Percentiles rank a stretch among this genome's conserved stretches.
These are phyloP conservation scores for Leptinotarsa defecta DNA, from an alignment of 1,140 invertebrate species.

Conservation along the genomic window DNA sequence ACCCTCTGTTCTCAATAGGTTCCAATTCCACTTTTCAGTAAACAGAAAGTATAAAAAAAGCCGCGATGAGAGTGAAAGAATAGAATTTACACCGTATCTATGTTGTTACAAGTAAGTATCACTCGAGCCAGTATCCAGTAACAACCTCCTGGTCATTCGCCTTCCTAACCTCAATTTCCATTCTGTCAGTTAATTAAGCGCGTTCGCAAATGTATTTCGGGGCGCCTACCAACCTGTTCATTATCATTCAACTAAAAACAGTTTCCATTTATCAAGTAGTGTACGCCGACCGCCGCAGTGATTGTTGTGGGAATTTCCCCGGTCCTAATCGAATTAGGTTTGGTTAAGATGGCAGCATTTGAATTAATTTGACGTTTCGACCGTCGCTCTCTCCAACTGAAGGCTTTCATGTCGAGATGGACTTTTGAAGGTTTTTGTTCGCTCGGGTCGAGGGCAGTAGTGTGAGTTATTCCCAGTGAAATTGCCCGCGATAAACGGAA, in stretches of 20 bases:
- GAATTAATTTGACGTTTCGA: constrained; percentile 20
- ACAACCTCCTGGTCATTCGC: not conserved
- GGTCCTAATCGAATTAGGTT: constrained; percentile 19
- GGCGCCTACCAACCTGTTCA: constrained; percentile 25
- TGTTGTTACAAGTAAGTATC: too few relatives aligned
- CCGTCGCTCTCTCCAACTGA: not conserved
- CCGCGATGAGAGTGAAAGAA: too few relatives aligned
- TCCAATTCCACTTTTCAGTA: too few relatives aligned
- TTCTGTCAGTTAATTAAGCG: constrained; percentile 33
- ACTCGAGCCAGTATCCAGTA: not conserved
- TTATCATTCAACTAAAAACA: constrained; percentile 32
- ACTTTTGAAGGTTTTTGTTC: constrained; percentile 2
- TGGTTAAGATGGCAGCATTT: constrained; percentile 22
- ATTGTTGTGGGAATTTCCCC: constrained; percentile 21
- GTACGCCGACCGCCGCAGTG: constrained; percentile 7
- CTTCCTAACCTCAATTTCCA: not conserved
- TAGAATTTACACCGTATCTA: too few relatives aligned
- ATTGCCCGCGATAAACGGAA: constrained; percentile 2
- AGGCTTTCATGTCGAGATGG: not conserved
- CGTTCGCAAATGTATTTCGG: constrained; percentile 33
- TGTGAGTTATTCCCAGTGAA: not conserved
- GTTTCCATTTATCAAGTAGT: constrained; percentile 31
- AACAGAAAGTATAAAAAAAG: too few relatives aligned
- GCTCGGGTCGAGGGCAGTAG: not conserved
- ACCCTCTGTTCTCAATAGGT: too few relatives aligned